phyloP scores from a whole-genome alignment of 2,113 vertebrate genomes.

The Nesogale talazaci region DNA sequence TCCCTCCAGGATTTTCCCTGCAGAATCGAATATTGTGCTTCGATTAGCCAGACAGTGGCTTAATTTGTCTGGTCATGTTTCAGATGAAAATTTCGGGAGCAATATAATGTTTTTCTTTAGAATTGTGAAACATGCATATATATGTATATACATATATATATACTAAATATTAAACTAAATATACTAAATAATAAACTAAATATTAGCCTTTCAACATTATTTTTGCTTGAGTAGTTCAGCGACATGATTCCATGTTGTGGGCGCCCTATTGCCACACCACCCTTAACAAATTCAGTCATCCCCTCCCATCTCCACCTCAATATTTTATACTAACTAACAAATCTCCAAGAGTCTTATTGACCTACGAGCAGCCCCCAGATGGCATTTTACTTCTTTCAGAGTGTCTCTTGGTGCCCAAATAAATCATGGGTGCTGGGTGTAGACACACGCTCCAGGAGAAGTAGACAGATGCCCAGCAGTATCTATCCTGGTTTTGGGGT shows the following conservation, averaged over 20 bases:
- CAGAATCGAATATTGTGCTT: neutral
- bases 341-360: neutral
- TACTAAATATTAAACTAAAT: too few relatives aligned
- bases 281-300: neutral
- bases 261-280: neutral
- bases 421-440: too few relatives aligned
- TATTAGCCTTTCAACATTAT: too few relatives aligned
- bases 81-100: neutral
- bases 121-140: neutral
- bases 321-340: neutral
- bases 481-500: accelerated
- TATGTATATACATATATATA: too few relatives aligned
- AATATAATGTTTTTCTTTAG: neutral
- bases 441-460: neutral
- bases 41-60: neutral
- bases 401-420: neutral
- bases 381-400: neutral
- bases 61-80: neutral
- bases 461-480: neutral
- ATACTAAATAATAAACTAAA: too few relatives aligned
- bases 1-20: neutral
- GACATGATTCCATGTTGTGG: too few relatives aligned
- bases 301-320: neutral
- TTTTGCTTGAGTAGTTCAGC: too few relatives aligned
- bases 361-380: too few relatives aligned